phyloP scores from a whole-genome alignment of 2,797 vertebrate species.

The Smutsia gigantea region DNA sequence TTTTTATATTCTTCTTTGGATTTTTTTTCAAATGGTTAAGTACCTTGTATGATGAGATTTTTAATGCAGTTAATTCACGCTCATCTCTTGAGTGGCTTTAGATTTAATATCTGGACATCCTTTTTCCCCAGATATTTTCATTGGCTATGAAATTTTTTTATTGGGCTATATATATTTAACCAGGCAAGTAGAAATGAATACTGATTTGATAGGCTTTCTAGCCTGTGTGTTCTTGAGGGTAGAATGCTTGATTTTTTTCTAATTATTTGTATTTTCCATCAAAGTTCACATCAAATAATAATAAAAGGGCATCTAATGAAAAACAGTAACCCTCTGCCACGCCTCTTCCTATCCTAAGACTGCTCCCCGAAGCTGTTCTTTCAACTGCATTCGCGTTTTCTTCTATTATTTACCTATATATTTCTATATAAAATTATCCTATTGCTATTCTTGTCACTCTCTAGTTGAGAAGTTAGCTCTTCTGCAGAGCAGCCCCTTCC shows the following conservation, averaged over 20 bases:
- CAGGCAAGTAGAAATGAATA: conserved; percentile 42
- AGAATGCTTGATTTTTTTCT: conserved; percentile 60
- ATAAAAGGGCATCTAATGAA: conserved; percentile 38
- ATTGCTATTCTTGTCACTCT: conserved; percentile 17
- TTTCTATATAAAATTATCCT: conserved; percentile 25
- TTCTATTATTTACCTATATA: neutral
- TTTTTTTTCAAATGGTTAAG: neutral
- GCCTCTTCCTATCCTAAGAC: neutral
- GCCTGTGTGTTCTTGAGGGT: conserved; percentile 1
- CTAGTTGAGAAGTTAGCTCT: neutral
- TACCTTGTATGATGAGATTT: neutral
- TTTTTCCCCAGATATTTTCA: neutral
- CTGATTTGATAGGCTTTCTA: conserved; percentile 51
- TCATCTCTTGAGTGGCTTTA: neutral
- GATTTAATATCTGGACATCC: neutral
- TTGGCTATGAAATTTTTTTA: conserved; percentile 29
- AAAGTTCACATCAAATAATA: conserved; percentile 48
- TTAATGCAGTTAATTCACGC: neutral
- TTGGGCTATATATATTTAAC: conserved; percentile 36
- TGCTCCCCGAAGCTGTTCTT: neutral
- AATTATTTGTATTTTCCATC: conserved; percentile 58
- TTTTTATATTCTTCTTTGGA: neutral
- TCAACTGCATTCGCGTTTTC: neutral
- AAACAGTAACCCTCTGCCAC: neutral
- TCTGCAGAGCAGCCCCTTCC: neutral